Evolutionary conservation across 2,113 vertebrate species (phyloP), one percentile per base, ranked within the genome.

Genomic region (Peromyscus maniculatus): DNA sequence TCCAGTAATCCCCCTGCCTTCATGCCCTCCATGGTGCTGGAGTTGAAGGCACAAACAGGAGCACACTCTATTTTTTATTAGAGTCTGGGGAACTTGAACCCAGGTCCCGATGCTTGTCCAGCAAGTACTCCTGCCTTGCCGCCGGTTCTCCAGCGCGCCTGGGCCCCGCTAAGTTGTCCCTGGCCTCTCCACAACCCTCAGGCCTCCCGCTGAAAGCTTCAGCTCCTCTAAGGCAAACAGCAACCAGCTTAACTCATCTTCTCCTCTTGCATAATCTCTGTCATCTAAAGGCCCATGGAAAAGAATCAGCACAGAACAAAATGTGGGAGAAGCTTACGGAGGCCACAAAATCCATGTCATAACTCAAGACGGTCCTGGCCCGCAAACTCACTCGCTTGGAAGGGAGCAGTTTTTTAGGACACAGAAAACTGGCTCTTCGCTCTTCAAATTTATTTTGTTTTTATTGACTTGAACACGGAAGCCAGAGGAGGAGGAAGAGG

Each of bases 391-490:
- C 31, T 91, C 59, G 8, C 64, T 89, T 91, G 82, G 77, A 96
- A 93, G 87, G 78, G 96, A 92, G n/a, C 24, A 52, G 89, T 36
- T 94, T 93, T 91, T 89, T 67, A 91, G 72, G 95, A 91, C 36
- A 67, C 75, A 89, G 77, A 97, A 92, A 94, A 96, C 2, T 75
- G 91, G 57, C 86, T 79, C 59, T 91, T 97, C 90, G 89, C 33
- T 69, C 62, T 97, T 89, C 83, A 93, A 59, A 67, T 91, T 74
- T 91, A 96, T 91, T 97, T 96, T 96, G 83, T 66, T 96, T 97
- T 98, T 97, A 95, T 94, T 97, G 80, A 97, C 93, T 94, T 87
- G 62, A 96, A 95, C 71, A 52, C 43, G 24, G 89, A 95, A 75
- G 62, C 55, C 78, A 43, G 67, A 36, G 66, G 46, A 79, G 15